A percentile compares a stretch with the other conserved stretches of the same genome.
These are phyloP conservation scores for Cochlearius cochlearius DNA, from an alignment of 2,113 vertebrate species.

Conservation along the genomic window DNA sequence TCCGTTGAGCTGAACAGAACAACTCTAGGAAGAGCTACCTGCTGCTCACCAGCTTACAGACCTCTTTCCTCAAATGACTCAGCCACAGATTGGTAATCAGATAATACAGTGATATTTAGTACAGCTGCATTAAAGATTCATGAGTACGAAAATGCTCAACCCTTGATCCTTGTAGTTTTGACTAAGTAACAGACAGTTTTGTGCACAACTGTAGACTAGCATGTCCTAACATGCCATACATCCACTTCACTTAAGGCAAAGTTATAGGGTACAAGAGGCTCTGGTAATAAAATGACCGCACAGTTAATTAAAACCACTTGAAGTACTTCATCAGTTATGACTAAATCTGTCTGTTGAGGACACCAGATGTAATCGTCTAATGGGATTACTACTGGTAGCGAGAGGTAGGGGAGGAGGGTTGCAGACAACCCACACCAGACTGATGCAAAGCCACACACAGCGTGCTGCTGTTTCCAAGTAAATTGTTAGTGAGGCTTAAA, in stretches of 20 bases:
- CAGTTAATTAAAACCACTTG: not conserved
- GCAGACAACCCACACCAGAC: not conserved
- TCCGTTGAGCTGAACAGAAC: not conserved
- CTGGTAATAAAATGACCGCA: not conserved
- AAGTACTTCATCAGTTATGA: not conserved
- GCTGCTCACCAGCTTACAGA: not conserved
- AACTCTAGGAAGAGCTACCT: not conserved
- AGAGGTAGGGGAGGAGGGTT: not conserved
- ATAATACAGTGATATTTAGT: not conserved
- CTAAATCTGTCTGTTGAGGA: not conserved
- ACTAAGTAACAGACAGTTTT: not conserved
- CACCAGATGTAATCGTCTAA: slow-evolving; percentile 32
- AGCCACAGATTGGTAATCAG: not conserved
- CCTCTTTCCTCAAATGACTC: not conserved
- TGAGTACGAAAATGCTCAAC: not conserved
- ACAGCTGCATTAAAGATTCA: not conserved
- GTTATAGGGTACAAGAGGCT: not conserved
- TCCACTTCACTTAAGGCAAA: not conserved
- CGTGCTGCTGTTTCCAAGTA: not conserved
- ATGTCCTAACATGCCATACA: not conserved
- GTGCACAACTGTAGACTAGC: not conserved
- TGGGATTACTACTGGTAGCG: not conserved
- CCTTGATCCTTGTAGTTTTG: not conserved
- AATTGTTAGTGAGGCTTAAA: slow-evolving; percentile 2
- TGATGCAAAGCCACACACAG: not conserved